Conservation (phyloP, 1,140 invertebrate genomes). For the Maconellicoccus hirsutus region DNA sequence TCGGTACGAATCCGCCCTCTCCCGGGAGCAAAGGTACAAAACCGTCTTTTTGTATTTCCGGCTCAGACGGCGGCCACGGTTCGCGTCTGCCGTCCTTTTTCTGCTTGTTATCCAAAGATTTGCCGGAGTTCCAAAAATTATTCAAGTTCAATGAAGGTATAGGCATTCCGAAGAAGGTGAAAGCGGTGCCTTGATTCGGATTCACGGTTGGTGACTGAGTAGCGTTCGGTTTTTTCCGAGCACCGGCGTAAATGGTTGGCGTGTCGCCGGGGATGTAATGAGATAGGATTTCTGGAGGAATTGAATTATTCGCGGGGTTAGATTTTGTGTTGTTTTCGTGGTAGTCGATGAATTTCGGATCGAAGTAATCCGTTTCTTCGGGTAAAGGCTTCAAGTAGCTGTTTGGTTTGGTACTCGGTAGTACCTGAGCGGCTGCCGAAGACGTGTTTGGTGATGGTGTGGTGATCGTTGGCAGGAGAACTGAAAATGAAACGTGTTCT, state of each 20-base stretch:
- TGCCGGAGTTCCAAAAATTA: slow-evolving; percentile 45
- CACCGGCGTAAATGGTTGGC: slow-evolving; percentile 49
- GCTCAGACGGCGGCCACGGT: slow-evolving; percentile 35
- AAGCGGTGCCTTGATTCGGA: slow-evolving; percentile 41
- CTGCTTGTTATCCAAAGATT: slow-evolving; percentile 34
- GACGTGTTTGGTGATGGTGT: not conserved
- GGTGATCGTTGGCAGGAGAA: not conserved
- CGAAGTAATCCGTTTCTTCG: slow-evolving; percentile 63
- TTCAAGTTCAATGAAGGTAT: slow-evolving; percentile 57
- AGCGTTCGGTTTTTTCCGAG: slow-evolving; percentile 16
- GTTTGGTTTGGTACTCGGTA: not conserved
- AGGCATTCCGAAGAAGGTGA: slow-evolving; percentile 74
- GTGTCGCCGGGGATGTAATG: slow-evolving; percentile 45
- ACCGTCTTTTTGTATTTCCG: slow-evolving; percentile 28
- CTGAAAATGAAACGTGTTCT: not conserved
- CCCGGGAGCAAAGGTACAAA: slow-evolving; percentile 15
- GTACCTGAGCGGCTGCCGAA: not conserved
- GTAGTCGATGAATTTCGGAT: slow-evolving; percentile 67
- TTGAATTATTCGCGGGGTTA: not conserved
- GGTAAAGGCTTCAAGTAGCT: slow-evolving; percentile 40
- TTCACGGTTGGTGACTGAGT: not conserved
- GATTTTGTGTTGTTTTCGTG: slow-evolving; percentile 34
- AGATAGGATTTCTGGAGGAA: slow-evolving; percentile 30
- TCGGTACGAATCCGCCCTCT: slow-evolving; percentile 50
- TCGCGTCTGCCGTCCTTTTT: slow-evolving; percentile 34